Percentiles rank a stretch among this genome's conserved stretches.
Conservation (phyloP, 2,888 invertebrate species). For the Euplagia quadripunctaria region DNA sequence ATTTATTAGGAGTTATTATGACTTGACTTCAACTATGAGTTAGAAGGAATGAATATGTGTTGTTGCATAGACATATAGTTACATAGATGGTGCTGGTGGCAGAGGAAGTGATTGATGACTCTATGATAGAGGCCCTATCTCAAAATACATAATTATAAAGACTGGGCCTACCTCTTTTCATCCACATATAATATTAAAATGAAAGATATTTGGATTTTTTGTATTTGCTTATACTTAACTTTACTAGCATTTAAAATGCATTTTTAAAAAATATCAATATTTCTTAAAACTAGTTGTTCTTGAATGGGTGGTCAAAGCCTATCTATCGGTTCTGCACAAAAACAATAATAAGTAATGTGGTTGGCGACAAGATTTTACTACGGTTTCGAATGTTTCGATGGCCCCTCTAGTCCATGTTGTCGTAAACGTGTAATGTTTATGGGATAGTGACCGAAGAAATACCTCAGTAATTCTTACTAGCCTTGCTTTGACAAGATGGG, state of each 20-base stretch:
- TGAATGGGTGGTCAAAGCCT: neutral
- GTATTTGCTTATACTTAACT: neutral
- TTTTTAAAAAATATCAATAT: no score
- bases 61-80: neutral
- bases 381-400: neutral
- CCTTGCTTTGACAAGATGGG: neutral
- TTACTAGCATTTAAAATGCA: no score
- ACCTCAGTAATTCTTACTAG: neutral
- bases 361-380: slow-evolving; percentile 6
- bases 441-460: neutral
- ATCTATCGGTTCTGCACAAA: neutral
- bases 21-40: neutral
- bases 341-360: neutral
- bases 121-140: no score
- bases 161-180: neutral
- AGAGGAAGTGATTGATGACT: no score
- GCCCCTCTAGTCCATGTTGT: neutral
- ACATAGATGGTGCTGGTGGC: neutral
- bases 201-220: neutral
- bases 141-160: no score
- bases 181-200: neutral
- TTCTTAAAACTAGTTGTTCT: neutral
- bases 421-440: slow-evolving; percentile 5
- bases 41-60: neutral
- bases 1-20: neutral